phyloP scores from a whole-genome alignment of 2,888 invertebrate species.

The Drosophila stalkeri region DNA sequence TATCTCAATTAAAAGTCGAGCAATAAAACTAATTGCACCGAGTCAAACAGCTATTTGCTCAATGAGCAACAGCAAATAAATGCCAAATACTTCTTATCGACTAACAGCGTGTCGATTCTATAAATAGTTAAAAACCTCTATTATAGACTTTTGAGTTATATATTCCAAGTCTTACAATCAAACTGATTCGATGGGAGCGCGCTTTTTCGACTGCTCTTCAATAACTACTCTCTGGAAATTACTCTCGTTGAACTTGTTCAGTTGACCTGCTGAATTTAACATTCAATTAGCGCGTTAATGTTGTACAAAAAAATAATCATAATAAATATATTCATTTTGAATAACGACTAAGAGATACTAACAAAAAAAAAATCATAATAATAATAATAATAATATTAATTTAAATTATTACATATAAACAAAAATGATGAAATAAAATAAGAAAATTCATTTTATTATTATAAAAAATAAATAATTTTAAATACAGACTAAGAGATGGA shows the following conservation, averaged over 20 bases:
- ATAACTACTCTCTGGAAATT: constrained; percentile 6
- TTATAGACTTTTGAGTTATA: background rate
- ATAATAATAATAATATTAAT: too few relatives aligned
- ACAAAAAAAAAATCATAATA: too few relatives aligned
- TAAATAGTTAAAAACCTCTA: too few relatives aligned
- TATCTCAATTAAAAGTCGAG: constrained; percentile 22
- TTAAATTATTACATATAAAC: too few relatives aligned
- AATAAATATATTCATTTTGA: too few relatives aligned
- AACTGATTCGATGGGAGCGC: background rate
- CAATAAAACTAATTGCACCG: constrained; percentile 32
- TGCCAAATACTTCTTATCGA: constrained; percentile 2
- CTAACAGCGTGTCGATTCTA: constrained; percentile 3
- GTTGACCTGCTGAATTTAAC: constrained; percentile 41
- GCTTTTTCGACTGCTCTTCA: background rate
- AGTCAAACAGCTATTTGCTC: constrained; percentile 27
- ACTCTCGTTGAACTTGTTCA: constrained; percentile 31
- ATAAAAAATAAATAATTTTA: too few relatives aligned
- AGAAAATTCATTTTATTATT: too few relatives aligned
- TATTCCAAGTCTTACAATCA: too few relatives aligned
- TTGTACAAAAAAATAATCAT: constrained; percentile 7
- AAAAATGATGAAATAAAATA: too few relatives aligned
- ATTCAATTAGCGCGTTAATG: constrained; percentile 63
- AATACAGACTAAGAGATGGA: too few relatives aligned
- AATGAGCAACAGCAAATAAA: constrained; percentile 12
- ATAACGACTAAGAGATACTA: background rate